Base-by-base conservation (phyloP, 2,888 invertebrate species). In the Nasonia oneida region DNA sequence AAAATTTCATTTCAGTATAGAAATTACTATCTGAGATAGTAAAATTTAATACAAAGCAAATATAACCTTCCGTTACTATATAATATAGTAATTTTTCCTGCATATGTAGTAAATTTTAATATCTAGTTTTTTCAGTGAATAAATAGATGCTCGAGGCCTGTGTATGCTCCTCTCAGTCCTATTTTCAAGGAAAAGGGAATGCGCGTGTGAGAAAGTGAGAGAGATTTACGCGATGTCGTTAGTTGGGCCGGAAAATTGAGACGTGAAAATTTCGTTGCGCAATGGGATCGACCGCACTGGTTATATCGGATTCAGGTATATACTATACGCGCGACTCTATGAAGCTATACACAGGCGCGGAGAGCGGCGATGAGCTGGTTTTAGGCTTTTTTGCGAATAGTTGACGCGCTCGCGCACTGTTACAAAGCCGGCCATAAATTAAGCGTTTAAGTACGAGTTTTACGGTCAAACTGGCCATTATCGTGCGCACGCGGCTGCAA, bases 371-470 rank as follows among this genome's bases (percentile, higher is more conserved):
- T 37, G 79, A 64, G 77, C 61, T 64, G 76, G 53, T n/a, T 61
- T 39, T 57, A 23, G 33, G 57, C 57, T 61, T 39, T 57, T 73
- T 73, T 57, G 10, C 78, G 6, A 67, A 33, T 67, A 33, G 42
- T 53, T 33, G 42, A 10, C 8, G 78, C n/a, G 12, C 67, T 29
- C n/a, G 79, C 53, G 70, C 79, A 29, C 50, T 80, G 71, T 33
- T 71, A 81, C 53, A 73, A 73, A 73, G 57, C 73, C 73, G 76
- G 77, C 71, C 77, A 71, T 83, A 83, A 83, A 83, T 83, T 71
- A 50, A 67, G 75, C 77, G 83, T 76, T 77, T 77, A 83, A 76
- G 53, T 77, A 77, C 77, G 83, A 77, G 83, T 83, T 83, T 83
- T 83, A 83, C 71, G 77, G 83, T 57, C 83, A 53, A 77, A 77